phyloP scores from a whole-genome alignment of 2,797 vertebrate species.

The Lithobates pipiens region DNA sequence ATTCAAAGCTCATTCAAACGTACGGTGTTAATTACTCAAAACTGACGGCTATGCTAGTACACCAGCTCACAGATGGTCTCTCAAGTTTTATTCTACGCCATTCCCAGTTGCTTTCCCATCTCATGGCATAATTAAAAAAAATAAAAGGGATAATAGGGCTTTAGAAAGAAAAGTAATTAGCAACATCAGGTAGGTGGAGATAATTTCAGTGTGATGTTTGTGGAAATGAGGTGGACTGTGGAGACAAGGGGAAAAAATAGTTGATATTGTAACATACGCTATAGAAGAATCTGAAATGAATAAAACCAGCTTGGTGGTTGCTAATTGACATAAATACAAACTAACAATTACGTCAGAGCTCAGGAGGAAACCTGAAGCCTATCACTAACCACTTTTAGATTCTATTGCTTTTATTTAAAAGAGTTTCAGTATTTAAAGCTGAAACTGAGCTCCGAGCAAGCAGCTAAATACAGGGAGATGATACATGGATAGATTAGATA shows the following conservation, averaged over 20 bases:
- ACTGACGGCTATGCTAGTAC: background rate
- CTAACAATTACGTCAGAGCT: background rate
- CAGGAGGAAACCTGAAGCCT: background rate
- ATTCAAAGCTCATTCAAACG: slow-evolving; percentile 19
- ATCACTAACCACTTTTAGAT: background rate
- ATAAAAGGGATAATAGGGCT: slow-evolving; percentile 12
- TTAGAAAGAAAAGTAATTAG: slow-evolving; percentile 40
- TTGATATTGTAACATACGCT: background rate
- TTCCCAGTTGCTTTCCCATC: background rate
- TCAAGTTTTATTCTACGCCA: background rate
- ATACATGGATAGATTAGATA: too few species aligned
- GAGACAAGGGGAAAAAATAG: background rate
- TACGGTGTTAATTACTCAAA: background rate
- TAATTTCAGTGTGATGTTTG: slow-evolving; percentile 17
- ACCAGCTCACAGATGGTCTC: background rate
- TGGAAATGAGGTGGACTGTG: background rate
- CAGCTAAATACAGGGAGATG: too few species aligned
- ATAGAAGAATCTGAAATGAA: slow-evolving; percentile 14
- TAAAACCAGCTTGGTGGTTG: background rate
- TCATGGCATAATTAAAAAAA: slow-evolving; percentile 18
- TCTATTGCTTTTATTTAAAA: too few species aligned
- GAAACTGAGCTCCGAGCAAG: too few species aligned
- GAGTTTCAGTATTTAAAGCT: too few species aligned
- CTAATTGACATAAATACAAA: slow-evolving; percentile 14
- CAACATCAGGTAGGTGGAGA: background rate